Evolutionary conservation across 1,140 invertebrate genomes (phyloP).

Genomic region (Diprion similis): DNA sequence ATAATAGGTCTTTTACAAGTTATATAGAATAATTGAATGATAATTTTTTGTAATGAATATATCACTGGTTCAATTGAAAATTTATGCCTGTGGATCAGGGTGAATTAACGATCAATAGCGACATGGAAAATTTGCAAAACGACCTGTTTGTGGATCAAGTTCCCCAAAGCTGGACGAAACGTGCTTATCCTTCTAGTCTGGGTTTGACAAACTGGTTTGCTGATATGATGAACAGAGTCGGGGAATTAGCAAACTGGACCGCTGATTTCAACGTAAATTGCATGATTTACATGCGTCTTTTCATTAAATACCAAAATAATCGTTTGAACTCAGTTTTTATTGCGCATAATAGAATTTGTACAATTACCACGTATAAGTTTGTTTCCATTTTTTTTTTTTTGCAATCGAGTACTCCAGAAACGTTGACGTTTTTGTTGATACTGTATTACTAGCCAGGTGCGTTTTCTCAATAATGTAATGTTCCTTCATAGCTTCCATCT

Average conservation of each 20-base stretch:
- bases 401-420: too few species aligned
- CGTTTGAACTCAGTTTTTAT: neutral
- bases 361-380: too few species aligned
- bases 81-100: constrained; percentile 65
- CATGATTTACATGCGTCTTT: neutral
- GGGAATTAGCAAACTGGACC: constrained; percentile 82
- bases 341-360: constrained; percentile 4
- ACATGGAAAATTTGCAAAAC: constrained; percentile 90
- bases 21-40: constrained; percentile 17
- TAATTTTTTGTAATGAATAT: constrained; percentile 6
- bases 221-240: constrained; percentile 81
- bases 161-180: constrained; percentile 81
- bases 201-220: constrained; percentile 87
- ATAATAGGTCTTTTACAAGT: constrained; percentile 10
- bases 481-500: constrained; percentile 70
- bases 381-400: too few species aligned
- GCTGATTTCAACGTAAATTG: constrained; percentile 73
- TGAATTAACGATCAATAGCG: constrained; percentile 89
- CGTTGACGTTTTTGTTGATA: too few species aligned
- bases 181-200: constrained; percentile 89
- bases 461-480: constrained; percentile 11
- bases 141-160: constrained; percentile 87
- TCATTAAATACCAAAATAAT: neutral
- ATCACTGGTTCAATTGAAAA: too few species aligned
- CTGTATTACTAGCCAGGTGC: too few species aligned